Percentiles rank a stretch among this genome's conserved stretches.
Conservation (phyloP, 1,140 invertebrate species). For the Phthorimaea operculella region DNA sequence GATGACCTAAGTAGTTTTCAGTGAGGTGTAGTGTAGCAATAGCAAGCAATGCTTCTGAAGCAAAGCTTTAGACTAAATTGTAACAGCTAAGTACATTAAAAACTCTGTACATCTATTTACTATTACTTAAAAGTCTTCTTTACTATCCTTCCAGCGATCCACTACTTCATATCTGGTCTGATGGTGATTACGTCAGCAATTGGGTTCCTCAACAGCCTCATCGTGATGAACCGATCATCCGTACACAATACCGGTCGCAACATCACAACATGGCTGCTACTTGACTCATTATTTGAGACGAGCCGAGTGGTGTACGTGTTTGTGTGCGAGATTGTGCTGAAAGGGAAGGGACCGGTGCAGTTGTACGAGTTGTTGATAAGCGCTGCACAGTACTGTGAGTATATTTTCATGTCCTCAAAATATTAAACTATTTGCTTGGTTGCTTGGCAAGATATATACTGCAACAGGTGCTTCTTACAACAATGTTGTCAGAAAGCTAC, state of each 20-base stretch:
- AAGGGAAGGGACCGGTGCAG: slow-evolving; percentile 38
- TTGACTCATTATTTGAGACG: slow-evolving; percentile 56
- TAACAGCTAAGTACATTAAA: too few species aligned
- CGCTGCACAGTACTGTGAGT: slow-evolving; percentile 52
- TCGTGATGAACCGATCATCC: slow-evolving; percentile 38
- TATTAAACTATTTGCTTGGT: too few species aligned
- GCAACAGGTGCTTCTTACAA: too few species aligned
- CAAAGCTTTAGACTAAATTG: too few species aligned
- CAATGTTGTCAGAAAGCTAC: too few species aligned
- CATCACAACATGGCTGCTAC: slow-evolving; percentile 48
- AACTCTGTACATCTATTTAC: too few species aligned
- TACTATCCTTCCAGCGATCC: slow-evolving; percentile 30
- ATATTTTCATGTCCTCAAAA: slow-evolving; percentile 9
- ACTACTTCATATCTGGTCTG: slow-evolving; percentile 44
- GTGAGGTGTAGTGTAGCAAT: too few species aligned
- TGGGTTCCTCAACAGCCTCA: slow-evolving; percentile 47
- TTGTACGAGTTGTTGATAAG: slow-evolving; percentile 47
- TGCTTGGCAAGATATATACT: too few species aligned
- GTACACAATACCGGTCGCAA: slow-evolving; percentile 33
- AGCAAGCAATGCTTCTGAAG: too few species aligned
- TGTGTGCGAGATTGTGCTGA: slow-evolving; percentile 39
- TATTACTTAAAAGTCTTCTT: too few species aligned
- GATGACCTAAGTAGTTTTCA: too few species aligned
- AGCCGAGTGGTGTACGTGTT: slow-evolving; percentile 50
- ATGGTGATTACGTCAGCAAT: slow-evolving; percentile 42